Conservation (phyloP, 2,888 invertebrate genomes). For the Belgica antarctica region DNA sequence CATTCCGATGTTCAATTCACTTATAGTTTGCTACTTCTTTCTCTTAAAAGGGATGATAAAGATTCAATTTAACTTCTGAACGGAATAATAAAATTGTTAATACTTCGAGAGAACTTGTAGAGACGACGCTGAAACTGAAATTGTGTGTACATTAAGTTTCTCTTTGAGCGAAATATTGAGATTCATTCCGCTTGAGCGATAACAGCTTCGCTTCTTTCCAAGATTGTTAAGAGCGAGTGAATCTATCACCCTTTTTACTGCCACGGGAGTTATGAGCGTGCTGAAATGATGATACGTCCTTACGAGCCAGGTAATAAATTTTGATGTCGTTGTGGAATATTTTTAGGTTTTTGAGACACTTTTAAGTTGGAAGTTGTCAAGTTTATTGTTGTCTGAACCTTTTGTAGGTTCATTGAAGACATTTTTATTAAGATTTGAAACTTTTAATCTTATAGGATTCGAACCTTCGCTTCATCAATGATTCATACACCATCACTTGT, state of each 20-base stretch:
- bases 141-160: not conserved
- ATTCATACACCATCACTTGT: no score
- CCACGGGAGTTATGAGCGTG: no score
- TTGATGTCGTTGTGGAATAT: no score
- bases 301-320: not conserved
- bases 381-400: no score
- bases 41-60: constrained; percentile 35
- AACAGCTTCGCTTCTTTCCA: not conserved
- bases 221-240: not conserved
- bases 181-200: constrained; percentile 18
- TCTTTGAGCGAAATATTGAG: not conserved
- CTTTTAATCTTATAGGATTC: no score
- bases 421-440: no score
- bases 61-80: constrained; percentile 43
- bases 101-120: not conserved
- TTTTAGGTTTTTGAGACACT: no score
- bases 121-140: not conserved
- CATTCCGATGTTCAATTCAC: not conserved
- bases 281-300: not conserved
- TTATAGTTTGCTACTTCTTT: no score
- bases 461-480: not conserved
- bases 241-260: no score
- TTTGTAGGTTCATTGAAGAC: no score
- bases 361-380: no score
- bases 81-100: constrained; percentile 32